A percentile compares a stretch with the other conserved stretches of the same genome.
These are phyloP conservation scores for Heteromurus nitidus DNA, from an alignment of 2,888 invertebrate genomes.

Conservation along the genomic window DNA sequence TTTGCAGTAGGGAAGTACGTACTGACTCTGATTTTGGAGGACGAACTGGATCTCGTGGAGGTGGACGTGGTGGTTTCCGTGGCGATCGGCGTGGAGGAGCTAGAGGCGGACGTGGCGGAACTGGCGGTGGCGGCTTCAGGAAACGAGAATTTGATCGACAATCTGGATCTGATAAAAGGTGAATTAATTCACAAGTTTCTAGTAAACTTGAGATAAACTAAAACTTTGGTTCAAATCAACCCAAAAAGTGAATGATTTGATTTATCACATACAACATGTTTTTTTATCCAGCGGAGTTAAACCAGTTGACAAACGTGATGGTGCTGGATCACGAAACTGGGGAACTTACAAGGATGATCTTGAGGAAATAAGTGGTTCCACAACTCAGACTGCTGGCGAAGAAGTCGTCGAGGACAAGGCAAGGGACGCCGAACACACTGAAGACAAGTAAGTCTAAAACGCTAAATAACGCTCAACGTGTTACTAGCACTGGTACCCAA, in stretches of 20 bases:
- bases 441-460: constrained; percentile 63
- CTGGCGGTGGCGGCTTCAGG: constrained; percentile 79
- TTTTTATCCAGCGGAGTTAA: constrained; percentile 92
- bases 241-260: no score
- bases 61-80: constrained; percentile 75
- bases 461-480: no score
- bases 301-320: constrained; percentile 94
- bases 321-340: constrained; percentile 97
- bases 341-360: constrained; percentile 94
- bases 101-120: constrained; percentile 75
- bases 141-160: constrained; percentile 96
- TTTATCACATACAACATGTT: no score
- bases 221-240: no score
- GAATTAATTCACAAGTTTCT: constrained; percentile 71
- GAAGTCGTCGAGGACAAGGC: constrained; percentile 65
- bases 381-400: constrained; percentile 66
- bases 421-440: constrained; percentile 64
- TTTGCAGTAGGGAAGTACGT: constrained; percentile 48
- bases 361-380: constrained; percentile 79
- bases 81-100: constrained; percentile 73
- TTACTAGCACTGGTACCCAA: no score
- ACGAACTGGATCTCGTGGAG: constrained; percentile 77
- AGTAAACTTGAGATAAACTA: not conserved
- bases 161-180: constrained; percentile 96
- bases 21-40: constrained; percentile 67